Evolutionary conservation across 2,797 vertebrate species (phyloP).

Genomic region (Intellagama lesueurii): DNA sequence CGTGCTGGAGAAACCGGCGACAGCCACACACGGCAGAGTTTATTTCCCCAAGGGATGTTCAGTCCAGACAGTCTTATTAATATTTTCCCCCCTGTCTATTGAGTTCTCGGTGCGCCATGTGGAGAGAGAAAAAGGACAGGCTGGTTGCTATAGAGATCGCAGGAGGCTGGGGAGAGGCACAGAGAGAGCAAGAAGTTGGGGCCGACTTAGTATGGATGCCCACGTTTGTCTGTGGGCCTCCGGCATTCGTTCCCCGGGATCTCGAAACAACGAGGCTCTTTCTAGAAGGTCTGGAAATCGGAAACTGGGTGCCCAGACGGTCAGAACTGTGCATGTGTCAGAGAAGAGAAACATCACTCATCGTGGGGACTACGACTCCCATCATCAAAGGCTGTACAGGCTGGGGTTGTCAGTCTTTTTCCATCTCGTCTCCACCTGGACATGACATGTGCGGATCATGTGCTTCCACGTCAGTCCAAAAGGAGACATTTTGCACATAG

Average conservation of each 20-base stretch:
- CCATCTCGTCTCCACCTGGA: too few relatives aligned
- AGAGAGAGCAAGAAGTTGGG: not conserved
- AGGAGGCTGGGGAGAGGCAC: not conserved
- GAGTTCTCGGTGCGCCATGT: not conserved
- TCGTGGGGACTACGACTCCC: too few relatives aligned
- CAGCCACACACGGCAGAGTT: not conserved
- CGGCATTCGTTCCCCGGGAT: not conserved
- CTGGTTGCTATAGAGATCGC: slow-evolving; percentile 35
- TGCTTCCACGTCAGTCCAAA: too few relatives aligned
- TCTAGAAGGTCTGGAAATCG: too few relatives aligned
- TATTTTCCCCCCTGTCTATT: not conserved
- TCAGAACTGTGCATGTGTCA: too few relatives aligned
- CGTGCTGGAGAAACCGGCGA: not conserved
- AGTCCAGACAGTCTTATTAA: not conserved
- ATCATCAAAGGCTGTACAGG: too few relatives aligned
- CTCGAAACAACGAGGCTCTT: not conserved
- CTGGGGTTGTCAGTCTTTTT: too few relatives aligned
- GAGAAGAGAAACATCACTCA: too few relatives aligned
- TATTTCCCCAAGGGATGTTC: slow-evolving; percentile 9
- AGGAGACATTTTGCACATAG: too few relatives aligned
- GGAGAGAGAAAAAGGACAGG: not conserved
- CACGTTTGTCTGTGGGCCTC: not conserved
- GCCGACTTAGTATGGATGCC: too few relatives aligned
- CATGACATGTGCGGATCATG: too few relatives aligned
- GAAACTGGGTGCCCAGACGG: not conserved